These are phyloP conservation scores for Epistrophella euchroma DNA, from an alignment of 2,888 invertebrate genomes.

Conservation along the genomic window DNA sequence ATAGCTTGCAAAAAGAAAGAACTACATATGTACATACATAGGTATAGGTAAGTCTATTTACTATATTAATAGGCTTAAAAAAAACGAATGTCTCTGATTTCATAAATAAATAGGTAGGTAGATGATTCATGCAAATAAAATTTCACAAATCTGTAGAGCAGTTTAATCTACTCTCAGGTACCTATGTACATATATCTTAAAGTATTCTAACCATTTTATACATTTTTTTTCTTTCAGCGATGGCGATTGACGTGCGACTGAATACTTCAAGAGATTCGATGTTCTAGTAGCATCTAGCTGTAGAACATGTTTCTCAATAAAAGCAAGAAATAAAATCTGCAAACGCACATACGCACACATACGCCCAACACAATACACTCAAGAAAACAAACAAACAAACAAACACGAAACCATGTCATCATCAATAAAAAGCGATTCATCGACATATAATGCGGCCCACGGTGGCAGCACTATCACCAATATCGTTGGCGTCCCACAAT, in stretches of 20 bases:
- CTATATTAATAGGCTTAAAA: no score
- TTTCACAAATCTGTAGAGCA: no score
- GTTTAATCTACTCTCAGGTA: no score
- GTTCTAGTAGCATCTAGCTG: slow-evolving; percentile 42
- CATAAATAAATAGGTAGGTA: no score
- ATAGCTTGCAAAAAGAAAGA: no score
- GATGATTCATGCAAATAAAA: no score
- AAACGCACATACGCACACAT: slow-evolving; percentile 40
- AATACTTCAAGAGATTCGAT: slow-evolving; percentile 33
- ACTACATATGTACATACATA: no score
- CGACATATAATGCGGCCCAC: slow-evolving; percentile 57
- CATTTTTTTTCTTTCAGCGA: slow-evolving; percentile 48
- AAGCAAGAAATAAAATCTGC: slow-evolving; percentile 16
- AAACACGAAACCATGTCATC: slow-evolving; percentile 67
- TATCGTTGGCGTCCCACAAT: slow-evolving; percentile 63
- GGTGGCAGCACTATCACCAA: slow-evolving; percentile 71
- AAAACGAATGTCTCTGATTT: no score
- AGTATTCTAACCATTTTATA: not conserved
- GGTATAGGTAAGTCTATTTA: no score
- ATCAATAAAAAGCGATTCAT: slow-evolving; percentile 63
- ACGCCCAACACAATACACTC: slow-evolving; percentile 24
- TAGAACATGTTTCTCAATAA: slow-evolving; percentile 47
- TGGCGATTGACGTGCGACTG: slow-evolving; percentile 68
- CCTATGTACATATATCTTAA: no score
- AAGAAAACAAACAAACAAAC: slow-evolving; percentile 16